Base-by-base conservation (phyloP, 2,797 vertebrate species). In the Capromys pilorides region DNA sequence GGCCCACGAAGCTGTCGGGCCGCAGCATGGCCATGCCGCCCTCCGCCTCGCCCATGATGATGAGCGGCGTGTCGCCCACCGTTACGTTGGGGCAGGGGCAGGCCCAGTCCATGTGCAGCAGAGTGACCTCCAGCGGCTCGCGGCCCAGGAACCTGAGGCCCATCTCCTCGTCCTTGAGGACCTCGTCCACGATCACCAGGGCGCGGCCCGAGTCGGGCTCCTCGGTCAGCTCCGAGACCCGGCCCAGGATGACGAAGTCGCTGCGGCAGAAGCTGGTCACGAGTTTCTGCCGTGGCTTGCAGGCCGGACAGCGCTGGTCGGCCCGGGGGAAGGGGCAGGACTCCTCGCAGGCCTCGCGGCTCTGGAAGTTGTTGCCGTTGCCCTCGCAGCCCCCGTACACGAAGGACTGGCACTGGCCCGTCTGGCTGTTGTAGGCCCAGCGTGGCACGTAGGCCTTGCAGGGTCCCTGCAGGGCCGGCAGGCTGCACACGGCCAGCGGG, bases 121-220 rank as follows among this genome's bases (percentile, higher is more conserved):
- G 98, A 0, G 99, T 99, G 96, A 99, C 98, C 97, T 99, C 99
- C 22, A 99, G 98, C 0, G 99, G 99, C 95, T 99, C 99, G 95
- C 98, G 99, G 80, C 99, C 99, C 78, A 99, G 98, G 98, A 99
- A 99, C 95, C 98, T 99, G 86, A 99, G 99, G 78, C 99, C 99
- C 99, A 99, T 99, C 98, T 99, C 99, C 95, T 99, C 99, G 0
- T 99, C 99, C 95, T 99, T 99, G 19, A 99, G 98, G 85, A 99
- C 99, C 98, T 99, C 99, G 12, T 99, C 99, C 96, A 99, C 99
- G 0, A 97, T 99, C 95, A 99, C 98, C 9, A 99, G 98, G 26
- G 99, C 99, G 0, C 99, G 99, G 22, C 99, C 99, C 0, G 99
- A 98, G 95, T 99, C 99, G 45, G 98, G 98, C 94, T 99, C 99